Percentiles rank a stretch among this genome's conserved stretches.
Conservation (phyloP, 2,797 vertebrate species). For the Basileuterus tristriatus region DNA sequence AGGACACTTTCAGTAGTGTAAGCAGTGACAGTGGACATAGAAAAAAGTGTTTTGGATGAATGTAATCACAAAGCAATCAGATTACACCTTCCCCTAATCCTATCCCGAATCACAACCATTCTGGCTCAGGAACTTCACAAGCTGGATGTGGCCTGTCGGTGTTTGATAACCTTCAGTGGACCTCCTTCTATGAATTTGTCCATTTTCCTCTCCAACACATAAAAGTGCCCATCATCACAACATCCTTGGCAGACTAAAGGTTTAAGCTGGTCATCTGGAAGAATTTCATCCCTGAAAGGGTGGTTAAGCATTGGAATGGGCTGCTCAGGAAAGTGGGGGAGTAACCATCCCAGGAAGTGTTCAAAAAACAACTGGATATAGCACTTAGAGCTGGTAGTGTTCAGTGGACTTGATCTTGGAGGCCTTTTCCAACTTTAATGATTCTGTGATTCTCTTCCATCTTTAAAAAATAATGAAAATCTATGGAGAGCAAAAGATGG, state of each 20-base stretch:
- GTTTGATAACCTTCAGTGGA: not conserved
- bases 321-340: not conserved
- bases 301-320: not conserved
- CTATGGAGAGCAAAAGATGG: not conserved
- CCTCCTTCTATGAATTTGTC: not conserved
- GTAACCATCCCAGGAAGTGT: not conserved
- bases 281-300: not conserved
- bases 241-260: not conserved
- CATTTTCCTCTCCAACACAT: not conserved
- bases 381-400: not conserved
- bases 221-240: not conserved
- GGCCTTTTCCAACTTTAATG: not conserved
- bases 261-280: not conserved
- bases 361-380: accelerated
- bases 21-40: not conserved
- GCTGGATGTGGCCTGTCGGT: not conserved
- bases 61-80: not conserved
- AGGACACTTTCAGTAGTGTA: not conserved
- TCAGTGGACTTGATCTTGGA: not conserved
- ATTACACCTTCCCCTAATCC: not conserved
- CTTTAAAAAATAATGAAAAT: not conserved
- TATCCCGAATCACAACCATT: not conserved
- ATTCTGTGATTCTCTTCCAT: not conserved
- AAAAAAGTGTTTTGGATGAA: not conserved
- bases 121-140: not conserved